Percentiles rank a stretch among this genome's conserved stretches.
phyloP scores from a whole-genome alignment of 1,140 invertebrate species.

The Sycobia sp. region DNA sequence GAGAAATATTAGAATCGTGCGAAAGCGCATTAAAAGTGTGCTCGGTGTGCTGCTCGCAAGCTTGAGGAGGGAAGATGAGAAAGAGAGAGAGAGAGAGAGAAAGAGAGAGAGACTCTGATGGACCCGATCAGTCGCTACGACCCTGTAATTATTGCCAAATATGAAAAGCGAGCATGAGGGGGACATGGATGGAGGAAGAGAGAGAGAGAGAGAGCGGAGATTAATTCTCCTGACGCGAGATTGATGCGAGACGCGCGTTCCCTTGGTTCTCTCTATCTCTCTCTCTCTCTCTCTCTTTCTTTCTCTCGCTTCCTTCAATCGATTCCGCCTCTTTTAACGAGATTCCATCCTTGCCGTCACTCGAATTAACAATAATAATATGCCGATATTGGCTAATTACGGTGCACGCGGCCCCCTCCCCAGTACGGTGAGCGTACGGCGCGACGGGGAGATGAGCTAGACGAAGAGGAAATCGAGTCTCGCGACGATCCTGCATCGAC shows the following conservation, averaged over 20 bases:
- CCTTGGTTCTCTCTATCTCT: slow-evolving; percentile 4
- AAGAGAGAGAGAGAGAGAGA: not conserved
- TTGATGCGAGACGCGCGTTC: slow-evolving; percentile 33
- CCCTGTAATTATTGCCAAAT: slow-evolving; percentile 59
- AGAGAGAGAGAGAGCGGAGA: slow-evolving; percentile 41
- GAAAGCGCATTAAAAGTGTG: slow-evolving; percentile 53
- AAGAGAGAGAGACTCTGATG: not conserved
- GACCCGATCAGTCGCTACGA: slow-evolving; percentile 28
- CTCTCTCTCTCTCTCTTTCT: too few relatives aligned
- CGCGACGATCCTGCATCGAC: too few relatives aligned
- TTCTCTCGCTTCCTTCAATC: slow-evolving; percentile 38
- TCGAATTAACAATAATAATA: slow-evolving; percentile 54
- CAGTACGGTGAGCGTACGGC: too few relatives aligned
- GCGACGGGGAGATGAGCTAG: too few relatives aligned
- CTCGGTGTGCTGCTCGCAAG: not conserved
- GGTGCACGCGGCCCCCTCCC: slow-evolving; percentile 25
- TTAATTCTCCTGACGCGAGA: slow-evolving; percentile 32
- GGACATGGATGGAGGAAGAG: slow-evolving; percentile 33
- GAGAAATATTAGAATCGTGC: slow-evolving; percentile 60
- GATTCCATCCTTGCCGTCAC: slow-evolving; percentile 51
- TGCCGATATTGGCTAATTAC: slow-evolving; percentile 52
- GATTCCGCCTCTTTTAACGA: slow-evolving; percentile 52
- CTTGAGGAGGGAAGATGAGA: not conserved
- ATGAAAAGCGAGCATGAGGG: slow-evolving; percentile 51
- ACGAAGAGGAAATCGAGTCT: slow-evolving; percentile 27